Base-by-base conservation (phyloP, 2,797 vertebrate genomes). In the Cyclopterus lumpus region DNA sequence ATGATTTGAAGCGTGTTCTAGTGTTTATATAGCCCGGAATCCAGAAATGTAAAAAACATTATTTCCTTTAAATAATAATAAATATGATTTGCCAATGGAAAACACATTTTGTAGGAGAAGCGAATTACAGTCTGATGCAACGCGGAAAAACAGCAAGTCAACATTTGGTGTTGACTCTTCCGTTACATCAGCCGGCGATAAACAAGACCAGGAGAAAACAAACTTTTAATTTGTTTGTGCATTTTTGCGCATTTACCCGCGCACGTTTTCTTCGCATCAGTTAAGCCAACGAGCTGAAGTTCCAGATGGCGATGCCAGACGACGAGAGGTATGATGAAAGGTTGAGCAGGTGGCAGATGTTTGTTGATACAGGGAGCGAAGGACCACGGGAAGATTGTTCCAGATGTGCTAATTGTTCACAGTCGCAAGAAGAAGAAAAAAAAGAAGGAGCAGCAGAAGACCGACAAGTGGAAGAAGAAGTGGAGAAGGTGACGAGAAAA, bases 341-440 rank as follows among this genome's bases (percentile, higher is more conserved):
- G 77, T 82, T 36, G 78, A 86, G 74, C 75, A 87, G 83, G 83
- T 76, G 80, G 70, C 55, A 80, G 49, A 16, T 28, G 57, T 80
- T 84, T 75, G 90, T 73, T 80, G 65, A 73, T 79, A 34, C 46
- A 48, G 51, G 22, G 71, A 89, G 81, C 16, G 9, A 14, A 64
- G 36, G 51, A 80, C 9, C 62, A 68, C 62, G 36, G 71, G 75
- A 55, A 28, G 74, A 83, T 73, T 0, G 71, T 55, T 86, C 77
- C 90, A 91, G 90, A 94, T 93, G 84, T 88, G 86, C 78, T 71
- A 61, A 92, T 90, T 84, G 83, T 87, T 92, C 76, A 77, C 91
- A 91, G 81, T 83, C 71, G 59, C 66, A 53, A 66, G 15, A 40
- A n/a, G 44, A 18, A 38, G 12, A 40, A 40, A 40, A 15, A 38